These are phyloP conservation scores for Ciconia maguari DNA, from an alignment of 2,113 vertebrate genomes.

Conservation along the genomic window DNA sequence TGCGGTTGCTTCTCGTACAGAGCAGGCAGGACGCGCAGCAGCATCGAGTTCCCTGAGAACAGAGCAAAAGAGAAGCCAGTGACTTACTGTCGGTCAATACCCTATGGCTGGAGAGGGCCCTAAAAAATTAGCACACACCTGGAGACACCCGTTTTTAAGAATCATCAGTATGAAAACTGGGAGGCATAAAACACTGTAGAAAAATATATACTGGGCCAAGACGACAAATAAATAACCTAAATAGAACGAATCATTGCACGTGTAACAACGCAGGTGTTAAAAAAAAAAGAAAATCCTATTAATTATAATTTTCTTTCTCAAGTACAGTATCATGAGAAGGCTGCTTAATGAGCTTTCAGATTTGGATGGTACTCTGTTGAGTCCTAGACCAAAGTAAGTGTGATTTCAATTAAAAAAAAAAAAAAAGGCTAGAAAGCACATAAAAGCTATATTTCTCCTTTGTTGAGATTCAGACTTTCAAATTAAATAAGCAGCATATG, in stretches of 20 bases:
- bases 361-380: not conserved
- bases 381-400: not conserved
- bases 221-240: not conserved
- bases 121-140: not conserved
- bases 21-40: constrained; percentile 88
- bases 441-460: not conserved
- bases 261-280: not conserved
- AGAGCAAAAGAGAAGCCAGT: not conserved
- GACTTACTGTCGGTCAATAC: rapidly evolving
- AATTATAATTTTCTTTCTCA: not conserved
- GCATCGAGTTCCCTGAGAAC: constrained; percentile 84
- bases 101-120: not conserved
- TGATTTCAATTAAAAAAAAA: not conserved
- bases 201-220: not conserved
- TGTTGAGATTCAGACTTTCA: not conserved
- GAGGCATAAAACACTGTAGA: not conserved
- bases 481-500: constrained; percentile 20
- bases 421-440: not conserved
- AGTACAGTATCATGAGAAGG: not conserved
- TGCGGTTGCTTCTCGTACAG: constrained; percentile 84
- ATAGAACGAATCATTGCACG: not conserved
- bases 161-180: not conserved
- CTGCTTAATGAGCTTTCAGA: not conserved
- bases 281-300: not conserved
- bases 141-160: not conserved